phyloP scores from a whole-genome alignment of 1,140 invertebrate species.

The Caenorhabditis remanei region DNA sequence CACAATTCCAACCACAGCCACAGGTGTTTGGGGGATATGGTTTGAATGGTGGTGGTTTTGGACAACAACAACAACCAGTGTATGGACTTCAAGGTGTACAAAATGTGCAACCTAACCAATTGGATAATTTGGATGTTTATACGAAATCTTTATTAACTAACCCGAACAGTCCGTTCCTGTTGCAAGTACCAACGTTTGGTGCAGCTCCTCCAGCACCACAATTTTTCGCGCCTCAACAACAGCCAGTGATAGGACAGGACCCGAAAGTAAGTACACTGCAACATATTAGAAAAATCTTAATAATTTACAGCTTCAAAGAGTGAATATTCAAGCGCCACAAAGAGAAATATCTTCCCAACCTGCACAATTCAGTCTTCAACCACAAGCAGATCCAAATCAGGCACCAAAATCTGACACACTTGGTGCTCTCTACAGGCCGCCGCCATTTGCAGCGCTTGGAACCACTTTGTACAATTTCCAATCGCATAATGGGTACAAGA shows the following conservation, averaged over 20 bases:
- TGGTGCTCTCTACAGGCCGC: neutral
- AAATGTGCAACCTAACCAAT: slow-evolving; percentile 1
- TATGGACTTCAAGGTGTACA: slow-evolving; percentile 22
- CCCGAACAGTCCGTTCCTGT: neutral
- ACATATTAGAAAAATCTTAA: neutral
- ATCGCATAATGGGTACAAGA: slow-evolving; percentile 20
- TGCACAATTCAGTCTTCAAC: slow-evolving; percentile 4
- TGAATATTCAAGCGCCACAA: slow-evolving; percentile 30
- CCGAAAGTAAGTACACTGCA: neutral
- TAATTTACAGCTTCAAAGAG: slow-evolving; percentile 16
- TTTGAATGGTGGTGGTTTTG: neutral
- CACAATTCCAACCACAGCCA: slow-evolving; percentile 24
- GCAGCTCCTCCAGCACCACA: slow-evolving; percentile 18
- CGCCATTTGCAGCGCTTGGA: slow-evolving; percentile 28
- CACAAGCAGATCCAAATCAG: neutral
- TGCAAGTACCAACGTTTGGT: slow-evolving; percentile 33
- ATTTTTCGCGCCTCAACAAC: slow-evolving; percentile 12
- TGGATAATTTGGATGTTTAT: slow-evolving; percentile 35
- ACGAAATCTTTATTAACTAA: slow-evolving; percentile 28
- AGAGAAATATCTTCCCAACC: neutral
- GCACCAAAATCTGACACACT: slow-evolving; percentile 11
- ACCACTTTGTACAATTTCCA: slow-evolving; percentile 36
- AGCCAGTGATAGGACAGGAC: neutral
- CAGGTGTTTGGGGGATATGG: slow-evolving; percentile 4
- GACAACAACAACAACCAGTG: neutral